Base-by-base conservation (phyloP, 1,140 invertebrate species). In the Aricia agestis region DNA sequence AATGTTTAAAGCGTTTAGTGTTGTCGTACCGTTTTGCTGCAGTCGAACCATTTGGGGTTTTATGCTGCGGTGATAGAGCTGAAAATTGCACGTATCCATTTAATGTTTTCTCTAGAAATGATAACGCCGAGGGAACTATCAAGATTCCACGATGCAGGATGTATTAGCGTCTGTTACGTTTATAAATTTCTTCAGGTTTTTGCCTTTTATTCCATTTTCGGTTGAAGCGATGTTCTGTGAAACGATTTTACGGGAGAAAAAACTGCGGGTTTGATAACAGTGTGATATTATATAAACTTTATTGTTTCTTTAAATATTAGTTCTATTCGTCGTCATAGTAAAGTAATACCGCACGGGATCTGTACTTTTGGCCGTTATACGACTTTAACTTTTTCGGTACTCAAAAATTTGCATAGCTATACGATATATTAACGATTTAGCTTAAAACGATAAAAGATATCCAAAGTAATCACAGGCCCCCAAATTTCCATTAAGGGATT, bases 121-220 rank as follows among this genome's bases (percentile, higher is more conserved):
- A 19, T 19, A 63, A 63, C 19, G 19, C 19, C 59, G 6, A 63
- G 17, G 5, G 59, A 63, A 25, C 17, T 19, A 63, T 63, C 17
- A 59, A 25, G 17, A 63, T 63, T 63, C 19, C 59, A 63, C 17
- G 18, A 63, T 18, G 59, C 59, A 11, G 18, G 18, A 19, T 63
- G 18, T 18, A 11, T 11, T 19, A 63, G 59, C 18, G 59, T 63
- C 19, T 19, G 18, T 63, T 63, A 63, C 59, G 18, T 63, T 63
- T 19, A 63, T 18, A 63, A 63, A 63, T 63, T 19, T 63, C 45
- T 52, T 52, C 45, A 52, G 45, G 45, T 52, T 52, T 52, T 52
- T 52, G 45, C 45, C 41, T 52, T 52, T 36, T 36, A 36, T 36
- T 52, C 45, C 45, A 52, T 52, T 52, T 52, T 15, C 13, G 45